Conservation (phyloP, 2,888 invertebrate genomes). For the Mycalesis mineus region DNA sequence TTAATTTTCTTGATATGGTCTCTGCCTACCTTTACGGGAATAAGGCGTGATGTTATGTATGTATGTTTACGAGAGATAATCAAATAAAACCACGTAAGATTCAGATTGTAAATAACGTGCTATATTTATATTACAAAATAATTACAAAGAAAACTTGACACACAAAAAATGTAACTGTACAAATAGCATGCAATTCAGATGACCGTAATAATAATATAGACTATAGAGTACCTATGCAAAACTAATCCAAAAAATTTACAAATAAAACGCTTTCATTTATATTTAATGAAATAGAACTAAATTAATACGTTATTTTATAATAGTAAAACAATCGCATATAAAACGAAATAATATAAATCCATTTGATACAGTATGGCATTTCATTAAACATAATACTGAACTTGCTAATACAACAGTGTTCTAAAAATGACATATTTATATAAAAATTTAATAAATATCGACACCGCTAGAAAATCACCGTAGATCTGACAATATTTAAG, state of each 20-base stretch:
- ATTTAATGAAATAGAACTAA: constrained; percentile 46
- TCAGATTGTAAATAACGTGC: constrained; percentile 75
- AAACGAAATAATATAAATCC: constrained; percentile 60
- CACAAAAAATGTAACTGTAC: constrained; percentile 72
- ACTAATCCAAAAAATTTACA: constrained; percentile 64
- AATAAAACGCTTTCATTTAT: constrained; percentile 50
- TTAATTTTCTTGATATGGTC: too few species aligned
- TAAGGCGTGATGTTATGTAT: too few species aligned
- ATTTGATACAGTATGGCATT: constrained; percentile 75
- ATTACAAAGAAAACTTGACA: constrained; percentile 75
- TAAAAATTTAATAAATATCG: constrained; percentile 36
- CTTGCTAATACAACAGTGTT: constrained; percentile 75
- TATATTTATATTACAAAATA: constrained; percentile 78
- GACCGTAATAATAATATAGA: too few species aligned
- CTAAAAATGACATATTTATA: constrained; percentile 32
- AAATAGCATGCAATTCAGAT: constrained; percentile 64
- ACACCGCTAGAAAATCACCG: constrained; percentile 28
- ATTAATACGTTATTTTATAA: constrained; percentile 52
- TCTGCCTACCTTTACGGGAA: too few species aligned
- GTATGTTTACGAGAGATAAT: neutral
- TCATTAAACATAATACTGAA: constrained; percentile 72
- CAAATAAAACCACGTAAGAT: constrained; percentile 36
- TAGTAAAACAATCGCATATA: constrained; percentile 56
- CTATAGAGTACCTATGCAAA: constrained; percentile 55
- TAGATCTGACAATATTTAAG: constrained; percentile 19